Evolutionary conservation across 2,113 vertebrate genomes (phyloP).

Genomic region (Poeciliopsis retropinna): DNA sequence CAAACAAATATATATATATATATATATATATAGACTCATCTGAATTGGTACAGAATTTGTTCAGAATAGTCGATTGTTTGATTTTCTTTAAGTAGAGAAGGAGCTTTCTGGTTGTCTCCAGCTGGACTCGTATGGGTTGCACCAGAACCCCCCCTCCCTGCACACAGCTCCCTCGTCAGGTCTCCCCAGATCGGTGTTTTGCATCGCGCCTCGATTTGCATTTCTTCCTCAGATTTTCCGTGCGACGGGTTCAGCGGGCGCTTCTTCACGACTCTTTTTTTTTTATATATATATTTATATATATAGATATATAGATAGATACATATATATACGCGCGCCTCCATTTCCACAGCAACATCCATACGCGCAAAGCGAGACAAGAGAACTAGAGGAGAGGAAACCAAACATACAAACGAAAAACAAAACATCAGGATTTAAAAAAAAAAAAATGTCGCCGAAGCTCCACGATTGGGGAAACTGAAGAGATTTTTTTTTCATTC

Average conservation of each 20-base stretch:
- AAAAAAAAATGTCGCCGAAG: conserved; percentile 67
- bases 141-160: conserved; percentile 35
- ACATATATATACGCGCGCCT: conserved; percentile 43
- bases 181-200: conserved; percentile 76
- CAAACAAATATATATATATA: not conserved
- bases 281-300: not conserved
- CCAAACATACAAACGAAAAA: not conserved
- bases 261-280: conserved; percentile 39
- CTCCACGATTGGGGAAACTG: conserved; percentile 47
- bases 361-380: conserved; percentile 21
- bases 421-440: conserved; percentile 26
- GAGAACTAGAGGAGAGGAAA: not conserved
- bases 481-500: conserved; percentile 54
- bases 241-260: conserved; percentile 65
- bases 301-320: too few relatives aligned
- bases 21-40: not conserved
- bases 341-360: conserved; percentile 53
- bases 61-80: conserved; percentile 7
- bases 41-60: not conserved
- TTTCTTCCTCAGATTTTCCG: conserved; percentile 76
- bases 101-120: conserved; percentile 31
- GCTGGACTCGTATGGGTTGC: conserved; percentile 58
- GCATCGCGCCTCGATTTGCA: conserved; percentile 78
- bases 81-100: not conserved
- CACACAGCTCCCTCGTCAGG: conserved; percentile 62